Base-by-base conservation (phyloP, 2,113 vertebrate species). In the Hydropotes inermis region DNA sequence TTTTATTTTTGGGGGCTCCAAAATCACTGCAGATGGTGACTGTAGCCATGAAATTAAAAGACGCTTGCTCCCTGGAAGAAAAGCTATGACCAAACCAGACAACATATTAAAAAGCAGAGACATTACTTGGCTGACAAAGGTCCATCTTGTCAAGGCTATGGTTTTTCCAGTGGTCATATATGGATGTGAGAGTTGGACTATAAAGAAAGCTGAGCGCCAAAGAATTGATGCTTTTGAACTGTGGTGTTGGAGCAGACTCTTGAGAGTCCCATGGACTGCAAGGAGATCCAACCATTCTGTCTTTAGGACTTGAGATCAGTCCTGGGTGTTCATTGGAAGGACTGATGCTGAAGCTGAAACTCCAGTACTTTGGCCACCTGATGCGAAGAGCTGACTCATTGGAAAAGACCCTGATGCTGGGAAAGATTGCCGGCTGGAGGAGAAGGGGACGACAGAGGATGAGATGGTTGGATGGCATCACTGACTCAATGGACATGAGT, bases 1-100 rank as follows among this genome's bases (percentile, higher is more conserved):
- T 23, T 36, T 36, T 23, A 19, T 70, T 5, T 21, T 70, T 11
- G 0, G 0, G 19, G n/a, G 64, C 9, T 70, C 64, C 64, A 36
- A 36, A 70, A 70, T 70, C 64, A 70, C 64, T 23, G 9, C 19
- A 70, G 64, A 70, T 36, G 64, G n/a, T 36, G 17, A 70, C 64
- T 36, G n/a, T 10, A 70, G 19, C 64, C n/a, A 12, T 70, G 64
- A 70, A 23, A 36, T 36, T 70, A 70, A 36, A 70, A 70, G 64
- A 70, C 1, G 19, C n/a, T 70, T 36, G 17, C 64, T 70, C n/a
- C n/a, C 21, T 70, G 19, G 64, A 70, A 36, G 64, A 70, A 36
- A 36, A 70, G 17, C 9, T 70, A 36, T 70, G 17, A 19, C 64
- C 64, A 70, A 23, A 5, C n/a, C 21, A 70, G 64, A 70, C n/a